phyloP scores from a whole-genome alignment of 2,888 invertebrate species.

The Ectemnius continuus region DNA sequence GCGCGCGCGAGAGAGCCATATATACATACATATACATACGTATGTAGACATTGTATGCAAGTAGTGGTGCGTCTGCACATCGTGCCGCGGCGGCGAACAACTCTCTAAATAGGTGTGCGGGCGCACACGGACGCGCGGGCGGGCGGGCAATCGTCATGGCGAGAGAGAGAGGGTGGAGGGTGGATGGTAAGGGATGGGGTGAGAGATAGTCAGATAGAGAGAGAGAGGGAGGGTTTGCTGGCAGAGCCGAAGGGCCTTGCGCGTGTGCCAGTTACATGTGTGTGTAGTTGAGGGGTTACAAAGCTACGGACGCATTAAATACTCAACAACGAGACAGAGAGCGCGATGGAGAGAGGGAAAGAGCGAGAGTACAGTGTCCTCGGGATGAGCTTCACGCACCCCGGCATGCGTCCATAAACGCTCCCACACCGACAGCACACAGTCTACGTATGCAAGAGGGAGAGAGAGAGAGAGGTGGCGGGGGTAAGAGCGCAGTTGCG shows the following conservation, averaged over 20 bases:
- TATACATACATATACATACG: constrained; percentile 27
- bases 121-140: constrained; percentile 11
- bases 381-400: constrained; percentile 60
- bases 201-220: constrained; percentile 35
- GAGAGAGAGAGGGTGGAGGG: background rate
- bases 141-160: background rate
- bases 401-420: constrained; percentile 21
- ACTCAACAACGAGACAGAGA: constrained; percentile 49
- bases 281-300: constrained; percentile 61
- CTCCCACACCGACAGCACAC: no score
- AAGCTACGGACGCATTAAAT: constrained; percentile 74
- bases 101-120: constrained; percentile 8
- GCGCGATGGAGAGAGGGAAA: no score
- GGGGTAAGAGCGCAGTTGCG: background rate
- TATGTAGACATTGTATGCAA: no score
- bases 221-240: constrained; percentile 17
- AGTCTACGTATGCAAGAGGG: no score
- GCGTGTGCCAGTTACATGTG: constrained; percentile 16
- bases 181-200: constrained; percentile 17
- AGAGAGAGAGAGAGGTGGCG: no score
- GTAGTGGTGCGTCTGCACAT: no score
- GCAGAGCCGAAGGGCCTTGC: constrained; percentile 47
- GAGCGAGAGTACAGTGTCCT: constrained; percentile 62
- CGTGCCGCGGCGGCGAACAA: no score
- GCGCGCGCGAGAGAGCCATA: constrained; percentile 10